Percentiles rank a stretch among this genome's conserved stretches.
Conservation (phyloP, 2,888 invertebrate genomes). For the Agonopterix heracliana region DNA sequence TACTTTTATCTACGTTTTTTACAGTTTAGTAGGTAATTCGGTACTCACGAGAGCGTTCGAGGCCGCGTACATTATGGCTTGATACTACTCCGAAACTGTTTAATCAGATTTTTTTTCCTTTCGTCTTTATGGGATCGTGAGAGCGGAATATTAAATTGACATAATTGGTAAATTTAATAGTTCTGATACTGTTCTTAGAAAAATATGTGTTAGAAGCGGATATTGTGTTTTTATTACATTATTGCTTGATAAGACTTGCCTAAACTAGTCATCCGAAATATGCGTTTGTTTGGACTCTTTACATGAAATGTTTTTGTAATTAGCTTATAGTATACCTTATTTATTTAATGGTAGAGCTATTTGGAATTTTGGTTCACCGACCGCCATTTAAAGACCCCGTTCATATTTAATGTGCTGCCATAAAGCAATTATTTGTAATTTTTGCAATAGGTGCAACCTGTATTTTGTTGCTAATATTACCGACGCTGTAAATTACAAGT, state of each 20-base stretch:
- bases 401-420: neutral
- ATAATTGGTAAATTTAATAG: neutral
- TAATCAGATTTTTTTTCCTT: constrained; percentile 34
- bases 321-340: neutral
- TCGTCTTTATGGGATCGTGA: constrained; percentile 33
- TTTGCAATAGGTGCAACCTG: neutral
- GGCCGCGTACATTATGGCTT: constrained; percentile 52
- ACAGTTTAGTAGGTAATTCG: constrained; percentile 69
- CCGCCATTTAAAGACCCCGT: neutral
- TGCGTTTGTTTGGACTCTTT: too few relatives aligned
- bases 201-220: too few relatives aligned
- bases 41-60: constrained; percentile 45
- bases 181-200: too few relatives aligned
- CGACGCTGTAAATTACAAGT: too few relatives aligned
- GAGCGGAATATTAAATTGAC: constrained; percentile 20
- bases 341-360: neutral
- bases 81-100: constrained; percentile 34
- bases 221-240: too few relatives aligned
- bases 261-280: too few relatives aligned
- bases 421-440: neutral
- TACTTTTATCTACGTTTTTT: constrained; percentile 65
- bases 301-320: neutral
- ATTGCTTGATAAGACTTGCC: too few relatives aligned
- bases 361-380: neutral
- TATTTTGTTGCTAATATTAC: neutral